Evolutionary conservation across 2,113 vertebrate species (phyloP).

Genomic region (Nannospalax galili): DNA sequence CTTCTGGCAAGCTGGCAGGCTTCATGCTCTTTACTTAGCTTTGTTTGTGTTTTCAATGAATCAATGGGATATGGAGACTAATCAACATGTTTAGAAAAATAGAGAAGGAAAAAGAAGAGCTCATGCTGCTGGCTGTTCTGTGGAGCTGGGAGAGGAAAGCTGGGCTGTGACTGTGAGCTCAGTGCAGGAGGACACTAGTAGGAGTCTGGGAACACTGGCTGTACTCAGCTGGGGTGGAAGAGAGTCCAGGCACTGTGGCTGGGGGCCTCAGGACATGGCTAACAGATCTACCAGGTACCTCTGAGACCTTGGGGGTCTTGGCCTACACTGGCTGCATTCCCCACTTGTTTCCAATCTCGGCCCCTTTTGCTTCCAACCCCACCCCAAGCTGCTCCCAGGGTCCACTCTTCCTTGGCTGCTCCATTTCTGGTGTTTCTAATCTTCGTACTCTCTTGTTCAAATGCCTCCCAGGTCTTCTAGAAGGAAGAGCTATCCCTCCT

Average conservation of each 20-base stretch:
- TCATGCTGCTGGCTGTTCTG: not conserved
- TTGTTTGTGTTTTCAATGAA: slow-evolving; percentile 75
- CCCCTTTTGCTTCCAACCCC: too few relatives aligned
- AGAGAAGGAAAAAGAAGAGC: slow-evolving; percentile 41
- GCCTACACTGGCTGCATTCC: too few relatives aligned
- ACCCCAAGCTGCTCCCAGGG: not conserved
- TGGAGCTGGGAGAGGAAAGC: slow-evolving; percentile 68
- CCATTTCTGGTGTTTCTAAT: not conserved
- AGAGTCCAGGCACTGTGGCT: not conserved
- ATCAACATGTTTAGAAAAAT: slow-evolving; percentile 73
- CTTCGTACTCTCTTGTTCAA: not conserved
- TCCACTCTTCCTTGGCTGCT: not conserved
- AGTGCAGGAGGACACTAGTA: slow-evolving; percentile 10
- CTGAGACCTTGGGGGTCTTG: not conserved
- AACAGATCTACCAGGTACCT: not conserved
- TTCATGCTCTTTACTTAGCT: slow-evolving; percentile 63
- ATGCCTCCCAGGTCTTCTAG: not conserved
- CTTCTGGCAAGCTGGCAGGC: slow-evolving; percentile 67
- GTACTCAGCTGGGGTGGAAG: not conserved
- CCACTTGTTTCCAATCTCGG: too few relatives aligned
- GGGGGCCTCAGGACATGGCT: not conserved
- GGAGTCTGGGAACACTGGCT: slow-evolving; percentile 34
- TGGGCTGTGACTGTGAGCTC: not conserved
- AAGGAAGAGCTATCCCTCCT: not conserved
- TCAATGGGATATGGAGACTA: slow-evolving; percentile 60